Conservation (phyloP, 2,113 vertebrate genomes). For the Tupaia tana region DNA sequence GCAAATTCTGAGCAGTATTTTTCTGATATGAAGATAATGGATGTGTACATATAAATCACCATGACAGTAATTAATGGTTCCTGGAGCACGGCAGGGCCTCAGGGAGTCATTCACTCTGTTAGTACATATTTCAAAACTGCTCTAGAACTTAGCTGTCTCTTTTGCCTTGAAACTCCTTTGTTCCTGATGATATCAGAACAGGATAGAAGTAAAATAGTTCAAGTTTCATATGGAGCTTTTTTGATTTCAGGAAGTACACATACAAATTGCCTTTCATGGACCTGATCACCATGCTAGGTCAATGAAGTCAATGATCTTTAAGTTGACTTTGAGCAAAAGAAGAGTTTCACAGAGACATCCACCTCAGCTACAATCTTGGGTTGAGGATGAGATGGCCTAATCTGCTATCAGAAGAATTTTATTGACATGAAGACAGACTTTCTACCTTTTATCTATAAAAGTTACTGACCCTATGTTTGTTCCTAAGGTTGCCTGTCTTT, state of each 20-base stretch:
- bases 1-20: background rate
- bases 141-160: constrained; percentile 11
- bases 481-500: background rate
- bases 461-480: background rate
- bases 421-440: background rate
- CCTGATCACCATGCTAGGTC: background rate
- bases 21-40: constrained; percentile 52
- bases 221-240: background rate
- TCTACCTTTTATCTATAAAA: background rate
- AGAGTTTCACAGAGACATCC: background rate
- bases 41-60: background rate
- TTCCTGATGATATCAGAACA: background rate
- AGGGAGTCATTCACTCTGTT: background rate
- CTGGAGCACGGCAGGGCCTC: background rate
- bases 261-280: background rate
- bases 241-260: constrained; percentile 17
- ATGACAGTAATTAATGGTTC: constrained; percentile 58
- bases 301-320: background rate
- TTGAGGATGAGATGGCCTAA: background rate
- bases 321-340: background rate
- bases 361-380: background rate
- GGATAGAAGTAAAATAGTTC: background rate
- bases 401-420: background rate
- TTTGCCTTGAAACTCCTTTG: background rate
- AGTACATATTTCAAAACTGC: background rate